A percentile compares a stretch with the other conserved stretches of the same genome.
phyloP scores from a whole-genome alignment of 2,888 invertebrate species.

The Chloromyia formosa region DNA sequence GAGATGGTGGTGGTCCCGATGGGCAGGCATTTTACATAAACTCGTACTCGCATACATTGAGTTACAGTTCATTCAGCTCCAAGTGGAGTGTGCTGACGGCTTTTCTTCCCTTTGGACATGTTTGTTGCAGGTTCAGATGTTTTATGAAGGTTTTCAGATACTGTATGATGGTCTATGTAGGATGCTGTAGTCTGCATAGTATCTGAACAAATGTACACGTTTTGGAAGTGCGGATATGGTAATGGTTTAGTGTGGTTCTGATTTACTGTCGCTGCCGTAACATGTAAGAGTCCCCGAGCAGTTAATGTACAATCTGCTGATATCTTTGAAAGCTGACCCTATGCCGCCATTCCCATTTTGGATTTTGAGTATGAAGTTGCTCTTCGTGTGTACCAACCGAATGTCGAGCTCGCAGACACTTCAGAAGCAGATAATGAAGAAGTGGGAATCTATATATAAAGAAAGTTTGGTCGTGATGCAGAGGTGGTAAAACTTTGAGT shows the following conservation, averaged over 20 bases:
- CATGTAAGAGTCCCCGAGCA: slow-evolving; percentile 15
- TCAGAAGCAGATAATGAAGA: slow-evolving; percentile 39
- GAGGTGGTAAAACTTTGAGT: slow-evolving; percentile 3
- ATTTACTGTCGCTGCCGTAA: slow-evolving; percentile 32
- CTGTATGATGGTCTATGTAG: background rate
- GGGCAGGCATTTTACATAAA: slow-evolving; percentile 16
- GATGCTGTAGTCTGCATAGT: background rate
- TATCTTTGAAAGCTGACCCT: slow-evolving; percentile 39
- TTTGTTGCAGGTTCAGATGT: slow-evolving; percentile 7
- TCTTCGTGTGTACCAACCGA: background rate
- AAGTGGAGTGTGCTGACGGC: slow-evolving; percentile 21
- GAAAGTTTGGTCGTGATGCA: slow-evolving; percentile 11
- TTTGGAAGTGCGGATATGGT: background rate
- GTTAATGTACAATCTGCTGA: slow-evolving; percentile 29
- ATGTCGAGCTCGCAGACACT: slow-evolving; percentile 13
- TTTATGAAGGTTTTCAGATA: background rate
- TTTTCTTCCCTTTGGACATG: slow-evolving; percentile 25
- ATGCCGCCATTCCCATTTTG: slow-evolving; percentile 35
- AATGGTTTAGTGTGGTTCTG: slow-evolving; percentile 23
- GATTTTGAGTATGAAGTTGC: slow-evolving; percentile 19
- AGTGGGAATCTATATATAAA: slow-evolving; percentile 17
- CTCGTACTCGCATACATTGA: background rate
- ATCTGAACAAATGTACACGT: too few relatives aligned
- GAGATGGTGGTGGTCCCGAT: background rate
- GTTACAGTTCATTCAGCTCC: slow-evolving; percentile 32